These are phyloP conservation scores for Coracopsis vasa DNA, from an alignment of 2,113 vertebrate genomes.

Conservation along the genomic window DNA sequence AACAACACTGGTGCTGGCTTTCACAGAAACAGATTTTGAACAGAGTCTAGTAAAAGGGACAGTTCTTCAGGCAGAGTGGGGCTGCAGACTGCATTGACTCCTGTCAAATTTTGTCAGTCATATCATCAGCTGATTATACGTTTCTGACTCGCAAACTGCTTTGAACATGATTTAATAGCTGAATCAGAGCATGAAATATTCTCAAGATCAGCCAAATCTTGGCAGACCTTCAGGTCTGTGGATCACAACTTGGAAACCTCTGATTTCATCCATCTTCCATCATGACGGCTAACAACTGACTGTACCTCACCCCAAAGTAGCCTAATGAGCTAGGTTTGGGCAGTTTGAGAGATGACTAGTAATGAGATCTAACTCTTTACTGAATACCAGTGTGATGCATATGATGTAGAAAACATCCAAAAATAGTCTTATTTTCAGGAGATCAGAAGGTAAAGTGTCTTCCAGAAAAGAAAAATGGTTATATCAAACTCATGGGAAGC, in stretches of 20 bases:
- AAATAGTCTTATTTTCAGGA: not conserved
- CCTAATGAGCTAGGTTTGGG: not conserved
- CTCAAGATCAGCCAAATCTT: not conserved
- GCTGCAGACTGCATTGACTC: not conserved
- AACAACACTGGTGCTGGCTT: not conserved
- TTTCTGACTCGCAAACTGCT: not conserved
- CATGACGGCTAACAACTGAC: not conserved
- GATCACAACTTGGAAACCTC: not conserved
- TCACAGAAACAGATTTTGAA: not conserved
- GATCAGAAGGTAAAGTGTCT: not conserved
- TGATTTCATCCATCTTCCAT: not conserved
- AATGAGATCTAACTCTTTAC: not conserved
- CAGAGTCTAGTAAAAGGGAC: not conserved
- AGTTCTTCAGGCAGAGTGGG: not conserved
- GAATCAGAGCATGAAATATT: not conserved
- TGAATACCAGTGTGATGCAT: not conserved
- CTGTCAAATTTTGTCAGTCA: not conserved
- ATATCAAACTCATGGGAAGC: not conserved
- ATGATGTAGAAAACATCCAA: not conserved
- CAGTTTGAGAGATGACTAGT: not conserved
- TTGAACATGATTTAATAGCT: not conserved
- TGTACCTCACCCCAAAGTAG: not conserved
- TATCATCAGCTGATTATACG: not conserved
- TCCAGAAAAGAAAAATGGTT: not conserved
- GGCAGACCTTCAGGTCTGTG: not conserved